A percentile compares a stretch with the other conserved stretches of the same genome.
Conservation (phyloP, 1,140 invertebrate genomes). For the Neodiprion virginianus region DNA sequence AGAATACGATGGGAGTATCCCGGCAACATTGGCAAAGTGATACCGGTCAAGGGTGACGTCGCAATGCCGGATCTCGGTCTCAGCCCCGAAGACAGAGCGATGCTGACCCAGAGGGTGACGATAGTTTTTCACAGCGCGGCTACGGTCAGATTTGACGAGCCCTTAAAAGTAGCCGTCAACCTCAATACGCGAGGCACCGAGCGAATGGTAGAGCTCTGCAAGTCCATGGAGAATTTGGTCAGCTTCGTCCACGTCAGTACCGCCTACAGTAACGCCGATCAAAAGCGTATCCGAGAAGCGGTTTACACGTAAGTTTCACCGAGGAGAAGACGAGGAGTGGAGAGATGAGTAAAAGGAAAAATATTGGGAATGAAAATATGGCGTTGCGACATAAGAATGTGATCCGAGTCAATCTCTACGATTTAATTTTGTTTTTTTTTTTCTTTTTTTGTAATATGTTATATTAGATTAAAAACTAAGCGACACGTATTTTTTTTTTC, state of each 20-base stretch:
- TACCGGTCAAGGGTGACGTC: constrained; percentile 79
- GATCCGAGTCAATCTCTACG: too few relatives aligned
- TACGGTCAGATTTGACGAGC: constrained; percentile 78
- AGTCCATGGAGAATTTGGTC: constrained; percentile 72
- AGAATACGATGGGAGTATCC: constrained; percentile 71
- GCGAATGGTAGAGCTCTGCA: constrained; percentile 70
- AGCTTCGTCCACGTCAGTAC: constrained; percentile 88
- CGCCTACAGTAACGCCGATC: constrained; percentile 85
- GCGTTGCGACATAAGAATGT: not conserved
- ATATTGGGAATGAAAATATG: not conserved
- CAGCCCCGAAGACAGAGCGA: constrained; percentile 60
- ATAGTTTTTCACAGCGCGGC: constrained; percentile 95
- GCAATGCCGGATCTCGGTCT: constrained; percentile 70
- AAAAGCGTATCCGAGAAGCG: constrained; percentile 71
- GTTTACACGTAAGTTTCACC: constrained; percentile 67
- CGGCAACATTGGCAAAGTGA: constrained; percentile 74
- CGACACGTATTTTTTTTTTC: too few relatives aligned
- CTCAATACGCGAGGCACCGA: constrained; percentile 76
- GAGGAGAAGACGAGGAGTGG: not conserved
- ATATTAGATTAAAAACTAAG: too few relatives aligned
- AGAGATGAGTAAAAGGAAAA: not conserved
- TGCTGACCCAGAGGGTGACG: constrained; percentile 75
- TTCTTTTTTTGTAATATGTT: too few relatives aligned
- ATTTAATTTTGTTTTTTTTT: too few relatives aligned
- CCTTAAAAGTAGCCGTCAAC: constrained; percentile 73